A percentile compares a stretch with the other conserved stretches of the same genome.
These are phyloP conservation scores for Pseudonaja textilis DNA, from an alignment of 2,113 vertebrate genomes.

Conservation along the genomic window DNA sequence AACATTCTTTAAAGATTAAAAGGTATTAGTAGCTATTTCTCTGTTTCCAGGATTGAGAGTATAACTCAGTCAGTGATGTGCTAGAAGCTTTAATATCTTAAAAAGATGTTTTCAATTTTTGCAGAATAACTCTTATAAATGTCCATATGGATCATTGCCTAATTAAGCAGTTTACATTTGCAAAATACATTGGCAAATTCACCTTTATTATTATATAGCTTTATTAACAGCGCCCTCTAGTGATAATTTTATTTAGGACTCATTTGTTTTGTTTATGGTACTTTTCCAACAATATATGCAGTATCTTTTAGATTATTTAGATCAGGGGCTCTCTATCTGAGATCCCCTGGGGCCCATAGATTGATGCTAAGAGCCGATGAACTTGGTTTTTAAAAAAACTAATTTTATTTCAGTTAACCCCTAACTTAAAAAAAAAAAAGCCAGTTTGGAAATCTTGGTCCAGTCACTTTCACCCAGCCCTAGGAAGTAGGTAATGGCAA, in stretches of 20 bases:
- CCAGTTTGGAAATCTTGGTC: neutral
- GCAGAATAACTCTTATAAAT: constrained; percentile 40
- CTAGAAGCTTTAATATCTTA: constrained; percentile 7
- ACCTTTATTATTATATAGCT: constrained; percentile 13
- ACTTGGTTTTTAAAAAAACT: neutral
- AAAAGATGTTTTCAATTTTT: constrained; percentile 37
- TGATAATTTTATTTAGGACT: constrained; percentile 20
- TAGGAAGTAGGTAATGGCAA: neutral
- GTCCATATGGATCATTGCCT: constrained; percentile 11
- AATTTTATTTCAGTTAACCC: neutral
- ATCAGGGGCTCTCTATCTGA: neutral
- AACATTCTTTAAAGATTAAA: neutral
- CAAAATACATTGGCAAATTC: neutral
- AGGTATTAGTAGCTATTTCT: constrained; percentile 35
- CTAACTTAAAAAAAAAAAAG: neutral
- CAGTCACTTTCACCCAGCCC: neutral
- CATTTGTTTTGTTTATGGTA: neutral
- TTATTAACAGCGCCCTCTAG: constrained; percentile 65
- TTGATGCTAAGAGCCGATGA: neutral
- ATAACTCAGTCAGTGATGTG: constrained; percentile 25
- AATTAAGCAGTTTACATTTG: constrained; percentile 36
- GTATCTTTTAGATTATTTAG: neutral
- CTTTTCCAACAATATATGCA: neutral
- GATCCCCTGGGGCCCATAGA: neutral
- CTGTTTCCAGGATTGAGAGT: constrained; percentile 37